phyloP scores from a whole-genome alignment of 1,140 invertebrate species.

The Sarcophaga peregrina region DNA sequence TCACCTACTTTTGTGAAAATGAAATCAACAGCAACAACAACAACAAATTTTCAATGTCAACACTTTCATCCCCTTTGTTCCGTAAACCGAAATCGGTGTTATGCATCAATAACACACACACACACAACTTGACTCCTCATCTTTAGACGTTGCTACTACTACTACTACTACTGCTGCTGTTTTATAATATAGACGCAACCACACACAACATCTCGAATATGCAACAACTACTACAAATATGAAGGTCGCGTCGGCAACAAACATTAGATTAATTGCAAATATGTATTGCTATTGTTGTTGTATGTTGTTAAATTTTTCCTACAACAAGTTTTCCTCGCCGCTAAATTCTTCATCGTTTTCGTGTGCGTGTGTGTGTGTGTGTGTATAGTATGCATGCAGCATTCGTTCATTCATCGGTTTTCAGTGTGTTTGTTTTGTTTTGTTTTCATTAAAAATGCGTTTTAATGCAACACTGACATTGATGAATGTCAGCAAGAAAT shows the following conservation, averaged over 20 bases:
- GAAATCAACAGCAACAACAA: not conserved
- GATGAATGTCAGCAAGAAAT: conserved; percentile 46
- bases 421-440: conserved; percentile 20
- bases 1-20: not conserved
- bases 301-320: too few species aligned
- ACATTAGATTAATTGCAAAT: conserved; percentile 22
- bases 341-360: too few species aligned
- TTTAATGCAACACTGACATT: conserved; percentile 55
- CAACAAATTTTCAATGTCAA: conserved; percentile 4
- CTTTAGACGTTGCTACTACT: too few species aligned
- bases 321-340: not conserved
- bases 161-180: not conserved
- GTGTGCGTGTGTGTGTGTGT: too few species aligned
- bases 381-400: too few species aligned
- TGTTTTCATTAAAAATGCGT: conserved; percentile 45
- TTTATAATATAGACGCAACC: not conserved
- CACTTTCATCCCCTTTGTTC: conserved; percentile 19
- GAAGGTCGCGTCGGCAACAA: not conserved
- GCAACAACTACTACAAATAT: not conserved
- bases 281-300: not conserved
- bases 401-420: not conserved
- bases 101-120: too few species aligned
- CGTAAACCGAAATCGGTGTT: not conserved
- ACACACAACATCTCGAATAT: not conserved
- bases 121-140: not conserved